Evolutionary conservation across 2,888 invertebrate genomes (phyloP), one percentile per base, ranked within the genome.

Genomic region (Pyralis farinalis): DNA sequence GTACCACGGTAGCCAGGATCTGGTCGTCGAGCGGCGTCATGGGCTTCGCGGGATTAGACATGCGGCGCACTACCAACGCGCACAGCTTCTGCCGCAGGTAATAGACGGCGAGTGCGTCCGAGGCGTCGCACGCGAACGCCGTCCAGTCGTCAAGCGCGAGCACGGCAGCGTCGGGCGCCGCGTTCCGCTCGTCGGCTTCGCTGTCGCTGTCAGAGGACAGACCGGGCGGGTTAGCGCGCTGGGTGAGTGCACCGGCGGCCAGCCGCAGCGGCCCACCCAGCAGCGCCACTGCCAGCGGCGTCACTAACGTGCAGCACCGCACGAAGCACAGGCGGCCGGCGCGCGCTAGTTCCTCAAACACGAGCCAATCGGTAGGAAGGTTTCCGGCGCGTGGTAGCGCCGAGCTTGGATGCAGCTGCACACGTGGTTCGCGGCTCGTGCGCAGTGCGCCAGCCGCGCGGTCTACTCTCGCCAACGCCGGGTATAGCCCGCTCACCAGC

Each of bases 401-500:
- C 77, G 83, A 97, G 84, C 88, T 90, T 0, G 91, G 90, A 33
- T 91, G 91, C 51, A 92, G 76, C 0, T 87, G 85, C 1, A 91
- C 80, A 10, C 79, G 77, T 0, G 85, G 82, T 47, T 91, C 91
- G 8, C 90, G 93, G 62, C 92, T 91, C 4, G 94, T 93, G 10
- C 93, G 82, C 7, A 96, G 69, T 1, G 91, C 90, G 8, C 81
- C 73, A 16, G 91, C 90, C 12, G 91, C 91, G 8, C 93, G 80
- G 67, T 95, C 94, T 1, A 95, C 92, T 11, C 93, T 90, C 10
- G 95, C 95, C 31, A 98, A 77, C 56, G 96, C 96, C 0, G 99
- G 98, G 79, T 98, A 98, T 44, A 96, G 90, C 0, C 98, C 98
- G 2, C 96, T 95, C 16, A 94, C 93, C 22, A 98, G 85, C 1